phyloP scores from a whole-genome alignment of 2,113 vertebrate species.

The Macroglossus sobrinus region DNA sequence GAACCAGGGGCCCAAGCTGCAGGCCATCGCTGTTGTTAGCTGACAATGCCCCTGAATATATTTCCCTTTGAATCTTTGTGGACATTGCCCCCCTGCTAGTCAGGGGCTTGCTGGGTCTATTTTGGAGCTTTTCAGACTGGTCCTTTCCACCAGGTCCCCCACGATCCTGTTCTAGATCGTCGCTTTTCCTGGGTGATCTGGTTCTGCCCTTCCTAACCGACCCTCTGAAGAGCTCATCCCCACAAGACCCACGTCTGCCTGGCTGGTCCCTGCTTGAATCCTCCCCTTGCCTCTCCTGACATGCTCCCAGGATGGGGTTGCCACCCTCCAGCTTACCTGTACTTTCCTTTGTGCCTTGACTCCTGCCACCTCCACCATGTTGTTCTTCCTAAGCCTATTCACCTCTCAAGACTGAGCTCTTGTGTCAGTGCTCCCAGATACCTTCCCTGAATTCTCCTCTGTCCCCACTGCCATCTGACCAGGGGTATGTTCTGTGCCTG shows the following conservation, averaged over 20 bases:
- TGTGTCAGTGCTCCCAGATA: background rate
- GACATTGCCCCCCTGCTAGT: background rate
- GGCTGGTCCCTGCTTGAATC: background rate
- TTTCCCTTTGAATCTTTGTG: background rate
- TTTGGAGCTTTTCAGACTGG: background rate
- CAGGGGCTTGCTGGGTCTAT: background rate
- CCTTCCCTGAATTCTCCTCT: background rate
- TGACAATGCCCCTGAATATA: too few relatives aligned
- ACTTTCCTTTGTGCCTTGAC: background rate
- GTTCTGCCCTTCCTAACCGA: background rate
- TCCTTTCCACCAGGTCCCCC: rapidly evolving
- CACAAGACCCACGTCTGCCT: background rate
- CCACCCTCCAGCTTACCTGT: too few relatives aligned
- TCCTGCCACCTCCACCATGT: background rate
- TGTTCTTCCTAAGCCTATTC: background rate
- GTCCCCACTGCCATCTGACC: background rate
- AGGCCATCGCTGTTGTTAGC: background rate
- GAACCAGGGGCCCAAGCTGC: background rate
- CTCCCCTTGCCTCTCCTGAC: background rate
- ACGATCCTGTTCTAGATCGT: too few relatives aligned
- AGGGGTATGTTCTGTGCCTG: background rate
- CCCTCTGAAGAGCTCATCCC: background rate
- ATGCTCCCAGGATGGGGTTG: background rate
- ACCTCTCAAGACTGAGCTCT: background rate
- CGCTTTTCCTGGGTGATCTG: background rate